These are phyloP conservation scores for Neogobius melanostomus DNA, from an alignment of 2,113 vertebrate genomes.

Conservation along the genomic window DNA sequence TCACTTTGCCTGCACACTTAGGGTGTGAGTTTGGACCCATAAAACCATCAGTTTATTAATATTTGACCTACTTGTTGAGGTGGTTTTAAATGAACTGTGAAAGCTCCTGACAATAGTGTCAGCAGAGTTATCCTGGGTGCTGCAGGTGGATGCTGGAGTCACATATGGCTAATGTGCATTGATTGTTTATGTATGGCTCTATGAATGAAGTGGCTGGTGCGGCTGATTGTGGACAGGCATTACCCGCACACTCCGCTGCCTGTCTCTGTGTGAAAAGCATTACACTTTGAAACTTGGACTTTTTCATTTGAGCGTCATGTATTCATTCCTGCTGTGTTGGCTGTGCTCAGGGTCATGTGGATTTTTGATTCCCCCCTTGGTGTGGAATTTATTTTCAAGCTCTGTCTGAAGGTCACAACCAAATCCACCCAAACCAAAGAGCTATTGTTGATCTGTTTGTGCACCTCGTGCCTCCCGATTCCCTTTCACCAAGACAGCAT, in stretches of 20 bases:
- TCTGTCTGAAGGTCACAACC: constrained; percentile 69
- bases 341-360: constrained; percentile 59
- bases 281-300: constrained; percentile 44
- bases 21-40: background rate
- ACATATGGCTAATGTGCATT: background rate
- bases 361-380: constrained; percentile 60
- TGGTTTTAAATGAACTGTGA: background rate
- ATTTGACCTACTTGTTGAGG: background rate
- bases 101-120: background rate
- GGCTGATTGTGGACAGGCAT: constrained; percentile 45
- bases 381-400: constrained; percentile 64
- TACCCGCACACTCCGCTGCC: constrained; percentile 32
- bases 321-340: constrained; percentile 39
- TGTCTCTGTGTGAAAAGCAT: constrained; percentile 53
- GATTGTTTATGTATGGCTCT: constrained; percentile 18
- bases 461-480: constrained; percentile 60
- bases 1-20: background rate
- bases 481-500: constrained; percentile 67
- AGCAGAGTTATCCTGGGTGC: background rate
- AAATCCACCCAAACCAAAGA: constrained; percentile 65
- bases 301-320: constrained; percentile 32
- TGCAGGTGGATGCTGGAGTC: background rate
- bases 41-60: background rate
- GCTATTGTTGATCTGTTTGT: constrained; percentile 66
- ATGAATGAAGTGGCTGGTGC: constrained; percentile 44